These are phyloP conservation scores for Thinocorus orbignyianus DNA, from an alignment of 2,113 vertebrate genomes.

Conservation along the genomic window DNA sequence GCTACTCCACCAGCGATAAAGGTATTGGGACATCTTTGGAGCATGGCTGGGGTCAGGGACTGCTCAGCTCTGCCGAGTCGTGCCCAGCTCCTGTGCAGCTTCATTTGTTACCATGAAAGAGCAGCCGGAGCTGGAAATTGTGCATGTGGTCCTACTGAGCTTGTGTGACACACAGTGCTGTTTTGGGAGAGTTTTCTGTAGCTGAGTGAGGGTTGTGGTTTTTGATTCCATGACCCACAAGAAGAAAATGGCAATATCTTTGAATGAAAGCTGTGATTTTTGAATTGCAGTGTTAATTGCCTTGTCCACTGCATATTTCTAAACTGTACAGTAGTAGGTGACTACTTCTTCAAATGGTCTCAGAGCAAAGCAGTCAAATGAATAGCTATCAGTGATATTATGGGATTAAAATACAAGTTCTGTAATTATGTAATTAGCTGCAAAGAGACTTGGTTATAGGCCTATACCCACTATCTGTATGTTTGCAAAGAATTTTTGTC, in stretches of 20 bases:
- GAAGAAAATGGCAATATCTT: background rate
- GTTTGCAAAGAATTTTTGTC: background rate
- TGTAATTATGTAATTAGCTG: background rate
- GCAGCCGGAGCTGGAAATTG: background rate
- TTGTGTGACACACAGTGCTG: background rate
- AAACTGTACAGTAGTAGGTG: background rate
- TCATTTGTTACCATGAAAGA: background rate
- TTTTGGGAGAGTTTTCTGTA: background rate
- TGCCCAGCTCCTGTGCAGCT: background rate
- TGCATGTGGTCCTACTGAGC: background rate
- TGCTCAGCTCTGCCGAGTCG: background rate
- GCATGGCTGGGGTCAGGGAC: too few relatives aligned
- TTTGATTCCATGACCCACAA: background rate
- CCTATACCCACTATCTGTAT: background rate
- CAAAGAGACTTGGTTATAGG: background rate
- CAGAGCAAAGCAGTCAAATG: background rate
- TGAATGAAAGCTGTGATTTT: background rate
- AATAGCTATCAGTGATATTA: background rate
- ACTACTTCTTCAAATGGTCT: background rate
- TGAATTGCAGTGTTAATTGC: background rate
- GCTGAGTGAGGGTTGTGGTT: background rate
- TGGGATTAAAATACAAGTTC: background rate
- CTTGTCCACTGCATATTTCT: background rate
- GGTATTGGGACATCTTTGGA: background rate
- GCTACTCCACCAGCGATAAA: too few relatives aligned